phyloP scores from a whole-genome alignment of 2,888 invertebrate genomes.

The Gibbula magus region DNA sequence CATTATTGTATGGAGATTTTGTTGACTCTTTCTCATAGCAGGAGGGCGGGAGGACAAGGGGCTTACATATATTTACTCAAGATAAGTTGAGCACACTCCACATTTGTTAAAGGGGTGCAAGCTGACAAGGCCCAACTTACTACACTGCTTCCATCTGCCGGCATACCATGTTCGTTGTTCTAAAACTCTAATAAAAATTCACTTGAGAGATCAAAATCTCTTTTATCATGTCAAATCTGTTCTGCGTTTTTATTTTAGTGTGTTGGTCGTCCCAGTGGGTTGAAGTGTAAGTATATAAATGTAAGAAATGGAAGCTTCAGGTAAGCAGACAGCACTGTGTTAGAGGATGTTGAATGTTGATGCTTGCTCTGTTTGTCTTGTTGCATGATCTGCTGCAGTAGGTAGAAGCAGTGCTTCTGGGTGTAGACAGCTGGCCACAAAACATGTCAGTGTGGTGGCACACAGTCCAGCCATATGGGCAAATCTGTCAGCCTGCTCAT shows the following conservation, averaged over 20 bases:
- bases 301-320: background rate
- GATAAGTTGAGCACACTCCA: conserved; percentile 13
- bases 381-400: background rate
- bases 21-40: background rate
- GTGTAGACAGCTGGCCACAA: conserved; percentile 8
- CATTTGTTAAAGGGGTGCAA: conserved; percentile 4
- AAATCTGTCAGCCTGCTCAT: background rate
- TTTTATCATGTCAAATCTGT: conserved; percentile 13
- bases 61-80: conserved; percentile 20
- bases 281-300: background rate
- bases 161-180: background rate
- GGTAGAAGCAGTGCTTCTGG: background rate
- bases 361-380: background rate
- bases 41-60: background rate
- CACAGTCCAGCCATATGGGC: background rate
- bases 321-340: background rate
- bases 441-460: background rate
- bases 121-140: background rate
- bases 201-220: background rate
- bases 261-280: background rate
- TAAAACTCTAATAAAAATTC: background rate
- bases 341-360: conserved; percentile 16
- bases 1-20: background rate
- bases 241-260: background rate
- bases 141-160: background rate